Base-by-base conservation (phyloP, 2,888 invertebrate genomes). In the Glaucopsyche alexis region DNA sequence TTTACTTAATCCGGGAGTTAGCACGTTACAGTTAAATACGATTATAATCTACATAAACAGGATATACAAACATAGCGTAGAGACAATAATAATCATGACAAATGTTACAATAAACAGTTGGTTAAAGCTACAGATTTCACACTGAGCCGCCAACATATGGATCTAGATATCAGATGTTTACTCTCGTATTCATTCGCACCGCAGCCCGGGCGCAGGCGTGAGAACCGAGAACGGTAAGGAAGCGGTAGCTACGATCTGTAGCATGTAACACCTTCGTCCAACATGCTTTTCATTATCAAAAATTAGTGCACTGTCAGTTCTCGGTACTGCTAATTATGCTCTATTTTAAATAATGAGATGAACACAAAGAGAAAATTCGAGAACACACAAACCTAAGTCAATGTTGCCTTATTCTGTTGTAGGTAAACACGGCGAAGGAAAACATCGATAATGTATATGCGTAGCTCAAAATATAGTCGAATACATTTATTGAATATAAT, bases 31-130 rank as follows among this genome's bases (percentile, higher is more conserved):
- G 45, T 11, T 11, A 47, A 67, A 19, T 47, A 42, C 7, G 42
- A 55, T 38, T 55, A 47, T 40, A 71, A 50, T 52, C 38, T 84
- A 85, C 85, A 84, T 86, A 86, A 86, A 89, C 79, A 85, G 83
- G 83, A 87, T 85, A 82, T 83, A 86, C 86, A 89, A 93, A 93
- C 86, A 91, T 91, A 87, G 87, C 91, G 87, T 82, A 81, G 87
- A 91, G 91, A 90, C 91, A 92, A 91, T 92, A 92, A 91, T 92
- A 93, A 93, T 92, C 91, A 92, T 91, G 90, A 92, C 91, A 90
- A 91, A 91, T 91, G 92, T 92, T 92, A 90, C 85, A 92, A 92
- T 93, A 93, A 93, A 92, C 88, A 92, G 90, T 91, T 86, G 85
- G 93, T 90, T 29, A 92, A 92, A 92, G 92, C 89, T 91, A 91